Conservation (phyloP, 2,113 vertebrate genomes). For the Cichladusa arquata region DNA sequence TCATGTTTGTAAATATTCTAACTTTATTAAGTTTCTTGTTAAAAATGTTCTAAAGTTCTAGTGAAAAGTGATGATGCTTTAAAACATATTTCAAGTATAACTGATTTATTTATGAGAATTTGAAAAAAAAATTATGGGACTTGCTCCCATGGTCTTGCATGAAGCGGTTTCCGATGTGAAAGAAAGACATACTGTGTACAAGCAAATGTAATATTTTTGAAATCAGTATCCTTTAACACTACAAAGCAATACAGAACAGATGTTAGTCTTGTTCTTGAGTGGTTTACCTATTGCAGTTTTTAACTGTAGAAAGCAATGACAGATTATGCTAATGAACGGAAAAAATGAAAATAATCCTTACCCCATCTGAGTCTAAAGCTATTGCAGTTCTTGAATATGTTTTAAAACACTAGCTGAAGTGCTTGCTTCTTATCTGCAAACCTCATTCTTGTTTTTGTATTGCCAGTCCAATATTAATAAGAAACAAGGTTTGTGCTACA, state of each 20-base stretch:
- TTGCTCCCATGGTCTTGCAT: not conserved
- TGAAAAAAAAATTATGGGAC: not conserved
- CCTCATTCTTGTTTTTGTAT: not conserved
- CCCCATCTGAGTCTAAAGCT: not conserved
- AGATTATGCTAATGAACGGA: not conserved
- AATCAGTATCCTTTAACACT: not conserved
- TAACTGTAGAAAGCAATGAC: not conserved
- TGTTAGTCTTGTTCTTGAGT: not conserved
- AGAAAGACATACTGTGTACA: not conserved
- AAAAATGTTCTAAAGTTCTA: not conserved
- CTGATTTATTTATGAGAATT: not conserved
- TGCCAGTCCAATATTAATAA: not conserved
- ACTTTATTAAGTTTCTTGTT: not conserved
- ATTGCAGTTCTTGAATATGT: not conserved
- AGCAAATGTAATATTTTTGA: not conserved
- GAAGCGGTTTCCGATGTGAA: not conserved
- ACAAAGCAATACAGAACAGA: not conserved
- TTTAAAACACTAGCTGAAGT: not conserved
- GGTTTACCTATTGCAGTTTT: not conserved
- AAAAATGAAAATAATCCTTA: not conserved
- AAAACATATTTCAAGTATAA: not conserved
- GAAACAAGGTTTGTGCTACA: not conserved
- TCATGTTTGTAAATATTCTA: not conserved
- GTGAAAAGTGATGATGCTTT: not conserved
- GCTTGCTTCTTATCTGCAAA: not conserved